A percentile compares a stretch with the other conserved stretches of the same genome.
These are phyloP conservation scores for Spilarctia lutea DNA, from an alignment of 2,888 invertebrate species.

Conservation along the genomic window DNA sequence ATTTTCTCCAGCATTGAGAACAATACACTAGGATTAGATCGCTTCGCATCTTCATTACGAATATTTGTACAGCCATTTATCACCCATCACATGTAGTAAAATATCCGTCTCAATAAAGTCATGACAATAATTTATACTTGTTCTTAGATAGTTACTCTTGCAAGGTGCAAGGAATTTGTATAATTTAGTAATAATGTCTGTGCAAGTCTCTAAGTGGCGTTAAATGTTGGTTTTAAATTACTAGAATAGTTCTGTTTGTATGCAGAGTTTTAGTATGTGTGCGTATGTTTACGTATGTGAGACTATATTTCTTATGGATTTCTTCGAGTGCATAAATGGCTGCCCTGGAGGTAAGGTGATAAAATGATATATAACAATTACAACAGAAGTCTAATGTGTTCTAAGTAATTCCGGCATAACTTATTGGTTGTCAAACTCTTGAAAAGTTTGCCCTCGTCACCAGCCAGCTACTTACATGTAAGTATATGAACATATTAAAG, in stretches of 20 bases:
- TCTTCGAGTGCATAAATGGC: neutral
- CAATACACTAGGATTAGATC: conserved; percentile 7
- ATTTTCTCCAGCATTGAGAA: conserved; percentile 28
- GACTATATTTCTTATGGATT: neutral
- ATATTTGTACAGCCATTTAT: neutral
- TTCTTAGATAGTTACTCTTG: neutral
- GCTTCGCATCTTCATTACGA: neutral
- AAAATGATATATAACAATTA: neutral
- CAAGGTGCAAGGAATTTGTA: neutral
- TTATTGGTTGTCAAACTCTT: neutral
- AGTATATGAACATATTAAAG: too few relatives aligned
- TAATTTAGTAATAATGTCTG: neutral
- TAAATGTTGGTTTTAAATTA: neutral
- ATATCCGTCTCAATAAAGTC: neutral
- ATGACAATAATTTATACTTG: neutral
- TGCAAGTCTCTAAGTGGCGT: neutral
- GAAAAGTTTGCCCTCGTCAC: neutral
- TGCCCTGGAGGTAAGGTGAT: neutral
- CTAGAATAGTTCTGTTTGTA: neutral
- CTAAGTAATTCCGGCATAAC: neutral
- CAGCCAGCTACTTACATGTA: neutral
- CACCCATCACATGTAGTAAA: neutral
- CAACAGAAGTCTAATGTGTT: neutral
- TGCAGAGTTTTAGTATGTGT: too few relatives aligned
- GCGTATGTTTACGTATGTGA: neutral